Evolutionary conservation across 2,113 vertebrate species (phyloP).

Genomic region (Scolopax mira): DNA sequence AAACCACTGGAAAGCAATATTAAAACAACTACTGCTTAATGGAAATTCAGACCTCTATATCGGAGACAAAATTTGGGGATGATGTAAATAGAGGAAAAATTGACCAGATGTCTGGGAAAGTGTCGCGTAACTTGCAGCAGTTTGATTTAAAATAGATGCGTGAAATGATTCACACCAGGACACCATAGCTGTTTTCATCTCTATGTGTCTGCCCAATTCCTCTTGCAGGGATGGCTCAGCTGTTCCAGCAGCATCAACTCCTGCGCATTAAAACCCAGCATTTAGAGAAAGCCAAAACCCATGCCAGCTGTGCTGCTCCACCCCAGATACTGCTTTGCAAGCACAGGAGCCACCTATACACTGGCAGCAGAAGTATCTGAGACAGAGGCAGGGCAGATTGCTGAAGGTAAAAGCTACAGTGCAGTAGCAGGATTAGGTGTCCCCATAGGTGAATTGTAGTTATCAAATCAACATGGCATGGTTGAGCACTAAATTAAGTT

Average conservation of each 20-base stretch:
- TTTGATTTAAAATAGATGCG: neutral
- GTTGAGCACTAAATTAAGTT: neutral
- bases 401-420: neutral
- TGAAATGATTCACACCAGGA: neutral
- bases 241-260: neutral
- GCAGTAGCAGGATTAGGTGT: neutral
- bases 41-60: neutral
- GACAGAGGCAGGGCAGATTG: neutral
- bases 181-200: neutral
- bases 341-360: neutral
- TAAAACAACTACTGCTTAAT: neutral
- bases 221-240: neutral
- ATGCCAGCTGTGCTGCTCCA: neutral
- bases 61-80: neutral
- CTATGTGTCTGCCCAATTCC: neutral
- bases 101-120: neutral
- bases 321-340: neutral
- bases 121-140: neutral
- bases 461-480: neutral
- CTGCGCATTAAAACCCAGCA: neutral
- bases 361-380: neutral
- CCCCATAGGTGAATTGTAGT: neutral
- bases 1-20: neutral
- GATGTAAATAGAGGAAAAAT: neutral
- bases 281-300: neutral